phyloP scores from a whole-genome alignment of 2,113 vertebrate species.

The Stigmatopora argus region DNA sequence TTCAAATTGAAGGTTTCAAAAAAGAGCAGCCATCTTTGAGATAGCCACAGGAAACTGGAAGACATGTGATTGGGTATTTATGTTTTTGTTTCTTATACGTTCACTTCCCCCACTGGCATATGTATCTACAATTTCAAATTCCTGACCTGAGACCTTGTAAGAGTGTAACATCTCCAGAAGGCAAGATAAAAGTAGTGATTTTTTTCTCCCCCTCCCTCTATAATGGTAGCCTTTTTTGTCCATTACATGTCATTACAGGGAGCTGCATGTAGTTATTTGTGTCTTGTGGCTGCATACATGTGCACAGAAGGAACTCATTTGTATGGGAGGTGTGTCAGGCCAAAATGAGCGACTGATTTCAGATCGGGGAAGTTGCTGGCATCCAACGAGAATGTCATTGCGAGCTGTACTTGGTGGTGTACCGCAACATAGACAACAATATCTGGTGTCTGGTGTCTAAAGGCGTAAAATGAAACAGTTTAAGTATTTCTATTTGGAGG shows the following conservation, averaged over 20 bases:
- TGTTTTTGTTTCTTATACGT: slow-evolving; percentile 15
- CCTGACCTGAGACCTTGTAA: slow-evolving; percentile 43
- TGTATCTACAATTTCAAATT: slow-evolving; percentile 40
- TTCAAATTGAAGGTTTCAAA: slow-evolving; percentile 46
- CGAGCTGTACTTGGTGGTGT: slow-evolving; percentile 1
- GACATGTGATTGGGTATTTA: slow-evolving; percentile 34
- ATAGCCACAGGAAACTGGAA: slow-evolving; percentile 12
- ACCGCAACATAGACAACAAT: slow-evolving; percentile 9
- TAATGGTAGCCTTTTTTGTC: slow-evolving; percentile 67
- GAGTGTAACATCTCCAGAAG: slow-evolving; percentile 51
- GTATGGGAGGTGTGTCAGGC: slow-evolving; percentile 57
- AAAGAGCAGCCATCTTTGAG: slow-evolving; percentile 20
- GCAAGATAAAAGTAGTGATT: slow-evolving; percentile 61
- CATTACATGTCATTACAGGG: slow-evolving; percentile 69
- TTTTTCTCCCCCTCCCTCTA: slow-evolving; percentile 43
- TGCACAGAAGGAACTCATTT: slow-evolving; percentile 69
- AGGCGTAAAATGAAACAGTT: background rate
- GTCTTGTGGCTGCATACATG: slow-evolving; percentile 71
- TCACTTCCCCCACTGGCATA: slow-evolving; percentile 21
- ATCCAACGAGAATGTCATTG: slow-evolving; percentile 30
- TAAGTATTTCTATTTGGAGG: background rate
- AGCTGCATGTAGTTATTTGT: slow-evolving; percentile 71
- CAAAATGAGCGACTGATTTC: slow-evolving; percentile 47
- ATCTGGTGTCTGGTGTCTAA: background rate
- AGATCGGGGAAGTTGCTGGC: slow-evolving; percentile 48